These are phyloP conservation scores for Centroberyx gerrardi DNA, from an alignment of 2,797 vertebrate genomes.

Conservation along the genomic window DNA sequence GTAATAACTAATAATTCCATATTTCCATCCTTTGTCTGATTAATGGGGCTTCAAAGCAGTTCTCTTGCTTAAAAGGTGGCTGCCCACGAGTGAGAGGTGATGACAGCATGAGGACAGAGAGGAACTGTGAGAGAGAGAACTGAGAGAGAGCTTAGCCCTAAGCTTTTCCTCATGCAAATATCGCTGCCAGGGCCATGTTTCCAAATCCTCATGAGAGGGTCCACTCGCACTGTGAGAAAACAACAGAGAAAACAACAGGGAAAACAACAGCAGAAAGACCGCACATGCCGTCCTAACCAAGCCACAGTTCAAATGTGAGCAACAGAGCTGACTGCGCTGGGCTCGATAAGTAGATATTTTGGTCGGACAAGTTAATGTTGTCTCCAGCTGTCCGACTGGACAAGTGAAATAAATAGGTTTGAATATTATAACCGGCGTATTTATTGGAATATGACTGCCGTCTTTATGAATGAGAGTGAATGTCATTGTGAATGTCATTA, in stretches of 20 bases:
- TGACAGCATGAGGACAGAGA: not conserved
- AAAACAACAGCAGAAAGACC: not conserved
- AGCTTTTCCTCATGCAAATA: conserved; percentile 23
- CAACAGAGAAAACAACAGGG: not conserved
- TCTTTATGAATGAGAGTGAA: no score
- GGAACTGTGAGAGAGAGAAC: conserved; percentile 5
- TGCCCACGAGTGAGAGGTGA: not conserved
- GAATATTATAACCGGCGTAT: no score
- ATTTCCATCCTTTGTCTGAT: not conserved
- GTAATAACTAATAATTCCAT: not conserved
- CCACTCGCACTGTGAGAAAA: not conserved
- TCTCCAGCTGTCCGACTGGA: no score
- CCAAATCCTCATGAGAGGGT: not conserved
- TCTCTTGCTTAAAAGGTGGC: not conserved
- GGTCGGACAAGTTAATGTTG: no score
- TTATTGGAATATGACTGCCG: no score
- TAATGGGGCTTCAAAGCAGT: not conserved
- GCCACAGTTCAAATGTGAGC: not conserved
- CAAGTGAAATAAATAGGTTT: no score
- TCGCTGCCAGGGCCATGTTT: conserved; percentile 9
- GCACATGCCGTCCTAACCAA: not conserved
- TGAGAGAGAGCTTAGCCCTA: not conserved
- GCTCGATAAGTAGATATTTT: no score
- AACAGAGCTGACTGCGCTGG: no score
- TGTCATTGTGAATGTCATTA: no score